A percentile compares a stretch with the other conserved stretches of the same genome.
phyloP scores from a whole-genome alignment of 1,140 invertebrate genomes.

The Saccostrea cuccullata region DNA sequence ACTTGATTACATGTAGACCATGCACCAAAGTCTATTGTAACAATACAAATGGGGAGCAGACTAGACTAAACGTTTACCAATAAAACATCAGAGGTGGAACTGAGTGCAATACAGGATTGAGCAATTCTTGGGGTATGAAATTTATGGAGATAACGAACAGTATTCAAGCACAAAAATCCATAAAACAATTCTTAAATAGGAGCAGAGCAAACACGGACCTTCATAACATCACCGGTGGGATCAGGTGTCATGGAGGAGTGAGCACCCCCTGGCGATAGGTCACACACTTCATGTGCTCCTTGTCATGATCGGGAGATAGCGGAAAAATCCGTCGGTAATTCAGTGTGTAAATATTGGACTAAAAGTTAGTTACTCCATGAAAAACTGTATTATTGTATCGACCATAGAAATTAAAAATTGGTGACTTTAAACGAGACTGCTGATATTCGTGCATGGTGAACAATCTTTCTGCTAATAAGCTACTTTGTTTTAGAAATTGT shows the following conservation, averaged over 20 bases:
- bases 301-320: background rate
- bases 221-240: background rate
- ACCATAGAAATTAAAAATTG: too few species aligned
- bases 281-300: background rate
- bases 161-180: background rate
- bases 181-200: too few species aligned
- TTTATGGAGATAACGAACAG: background rate
- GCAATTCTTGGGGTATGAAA: background rate
- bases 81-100: too few species aligned
- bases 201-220: background rate
- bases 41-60: too few species aligned
- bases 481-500: background rate
- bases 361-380: too few species aligned
- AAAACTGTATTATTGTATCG: too few species aligned
- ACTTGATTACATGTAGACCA: too few species aligned
- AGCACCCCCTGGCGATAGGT: background rate
- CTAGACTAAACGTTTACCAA: too few species aligned
- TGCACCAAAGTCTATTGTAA: too few species aligned
- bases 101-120: too few species aligned
- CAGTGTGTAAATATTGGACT: too few species aligned
- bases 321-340: background rate
- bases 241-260: background rate
- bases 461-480: background rate
- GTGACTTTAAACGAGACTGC: too few species aligned
- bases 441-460: background rate